phyloP scores from a whole-genome alignment of 1,140 invertebrate species.

The Heliconius hewitsoni region DNA sequence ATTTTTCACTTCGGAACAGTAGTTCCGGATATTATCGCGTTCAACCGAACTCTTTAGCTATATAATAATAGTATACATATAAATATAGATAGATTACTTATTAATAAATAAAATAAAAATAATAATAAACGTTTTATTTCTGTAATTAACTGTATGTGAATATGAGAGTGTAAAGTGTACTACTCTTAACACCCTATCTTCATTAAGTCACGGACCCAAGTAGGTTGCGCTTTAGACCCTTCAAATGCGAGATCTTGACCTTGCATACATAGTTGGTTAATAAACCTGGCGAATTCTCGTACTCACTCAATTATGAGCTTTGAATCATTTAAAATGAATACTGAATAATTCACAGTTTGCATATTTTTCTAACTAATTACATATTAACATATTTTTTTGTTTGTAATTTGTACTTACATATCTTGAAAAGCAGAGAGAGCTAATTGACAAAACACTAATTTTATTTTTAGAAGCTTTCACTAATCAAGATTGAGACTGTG shows the following conservation, averaged over 20 bases:
- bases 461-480: background rate
- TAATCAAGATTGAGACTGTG: too few relatives aligned
- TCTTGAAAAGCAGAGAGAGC: too few relatives aligned
- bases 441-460: background rate
- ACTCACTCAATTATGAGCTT: background rate
- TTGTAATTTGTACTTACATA: background rate
- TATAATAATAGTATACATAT: too few relatives aligned
- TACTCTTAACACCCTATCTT: conserved; percentile 19
- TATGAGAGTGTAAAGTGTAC: conserved; percentile 6
- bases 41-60: too few relatives aligned
- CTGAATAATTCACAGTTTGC: background rate
- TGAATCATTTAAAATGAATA: background rate
- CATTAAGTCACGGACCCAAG: conserved; percentile 12
- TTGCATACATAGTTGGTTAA: conserved; percentile 10
- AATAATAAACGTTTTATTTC: background rate
- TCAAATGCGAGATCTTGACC: conserved; percentile 19
- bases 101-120: background rate
- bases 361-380: background rate
- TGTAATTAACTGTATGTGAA: background rate
- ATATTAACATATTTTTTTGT: background rate
- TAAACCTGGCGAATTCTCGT: background rate
- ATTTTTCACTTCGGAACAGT: too few relatives aligned
- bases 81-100: too few relatives aligned
- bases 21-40: too few relatives aligned
- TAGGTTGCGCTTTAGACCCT: conserved; percentile 19